Percentiles rank a stretch among this genome's conserved stretches.
phyloP scores from a whole-genome alignment of 2,113 vertebrate genomes.

The Oplegnathus fasciatus region DNA sequence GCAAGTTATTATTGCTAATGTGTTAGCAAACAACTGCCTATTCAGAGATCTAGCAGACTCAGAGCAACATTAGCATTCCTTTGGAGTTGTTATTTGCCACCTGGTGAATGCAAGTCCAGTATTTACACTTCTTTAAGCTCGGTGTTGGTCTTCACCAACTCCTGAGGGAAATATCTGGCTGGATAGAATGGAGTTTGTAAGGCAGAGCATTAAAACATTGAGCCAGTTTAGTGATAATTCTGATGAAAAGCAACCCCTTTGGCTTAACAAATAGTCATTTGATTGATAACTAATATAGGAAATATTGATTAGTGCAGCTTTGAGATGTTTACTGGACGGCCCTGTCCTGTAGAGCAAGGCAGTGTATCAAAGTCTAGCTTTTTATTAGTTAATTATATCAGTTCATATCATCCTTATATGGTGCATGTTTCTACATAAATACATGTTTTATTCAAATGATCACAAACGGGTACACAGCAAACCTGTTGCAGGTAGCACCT shows the following conservation, averaged over 20 bases:
- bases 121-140: background rate
- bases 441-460: background rate
- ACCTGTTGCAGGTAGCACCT: no score
- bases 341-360: background rate
- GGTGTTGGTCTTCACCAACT: background rate
- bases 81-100: no score
- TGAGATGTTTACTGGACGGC: background rate
- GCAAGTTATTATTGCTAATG: no score
- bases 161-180: background rate
- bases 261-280: background rate
- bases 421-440: background rate
- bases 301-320: background rate
- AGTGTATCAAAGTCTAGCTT: background rate
- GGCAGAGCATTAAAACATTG: background rate
- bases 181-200: background rate
- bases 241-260: background rate
- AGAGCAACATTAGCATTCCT: background rate
- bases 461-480: background rate
- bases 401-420: background rate
- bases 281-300: no score
- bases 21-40: background rate
- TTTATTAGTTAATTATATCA: background rate
- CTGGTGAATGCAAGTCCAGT: background rate
- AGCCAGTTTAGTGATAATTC: background rate
- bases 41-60: background rate